A percentile compares a stretch with the other conserved stretches of the same genome.
phyloP scores from a whole-genome alignment of 2,888 invertebrate genomes.

The Dione juno region DNA sequence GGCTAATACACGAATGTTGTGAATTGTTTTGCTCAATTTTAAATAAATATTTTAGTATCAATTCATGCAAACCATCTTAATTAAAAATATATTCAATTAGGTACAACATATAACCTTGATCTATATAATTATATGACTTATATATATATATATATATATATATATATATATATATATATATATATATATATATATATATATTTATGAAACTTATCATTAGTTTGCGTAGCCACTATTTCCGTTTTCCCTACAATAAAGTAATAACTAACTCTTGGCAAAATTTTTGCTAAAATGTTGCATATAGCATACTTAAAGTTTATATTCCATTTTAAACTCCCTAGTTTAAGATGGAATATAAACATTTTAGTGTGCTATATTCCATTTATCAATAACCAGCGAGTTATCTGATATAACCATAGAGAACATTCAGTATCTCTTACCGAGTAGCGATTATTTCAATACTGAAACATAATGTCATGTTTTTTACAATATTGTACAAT shows the following conservation, averaged over 20 bases:
- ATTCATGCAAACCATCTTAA: neutral
- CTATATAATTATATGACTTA: constrained; percentile 21
- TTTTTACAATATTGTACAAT: neutral
- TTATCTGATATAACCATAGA: constrained; percentile 48
- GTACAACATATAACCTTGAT: constrained; percentile 33
- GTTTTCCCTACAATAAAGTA: constrained; percentile 53
- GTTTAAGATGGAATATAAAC: constrained; percentile 11
- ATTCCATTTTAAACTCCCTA: no score
- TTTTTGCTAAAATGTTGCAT: neutral
- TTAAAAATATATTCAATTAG: neutral
- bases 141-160: neutral
- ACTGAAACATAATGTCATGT: neutral
- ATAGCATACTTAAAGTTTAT: no score
- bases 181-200: neutral
- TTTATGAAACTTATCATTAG: constrained; percentile 47
- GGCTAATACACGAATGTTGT: constrained; percentile 13
- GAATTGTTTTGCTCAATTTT: constrained; percentile 24
- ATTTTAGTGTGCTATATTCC: neutral
- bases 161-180: constrained; percentile 2
- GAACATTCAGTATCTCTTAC: constrained; percentile 37
- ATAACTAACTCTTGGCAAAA: constrained; percentile 52
- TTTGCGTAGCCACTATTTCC: constrained; percentile 52
- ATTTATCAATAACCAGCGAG: constrained; percentile 38
- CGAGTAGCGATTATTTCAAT: constrained; percentile 21
- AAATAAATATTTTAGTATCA: neutral